Conservation (phyloP, 2,888 invertebrate genomes). For the Lacanobia oleracea region DNA sequence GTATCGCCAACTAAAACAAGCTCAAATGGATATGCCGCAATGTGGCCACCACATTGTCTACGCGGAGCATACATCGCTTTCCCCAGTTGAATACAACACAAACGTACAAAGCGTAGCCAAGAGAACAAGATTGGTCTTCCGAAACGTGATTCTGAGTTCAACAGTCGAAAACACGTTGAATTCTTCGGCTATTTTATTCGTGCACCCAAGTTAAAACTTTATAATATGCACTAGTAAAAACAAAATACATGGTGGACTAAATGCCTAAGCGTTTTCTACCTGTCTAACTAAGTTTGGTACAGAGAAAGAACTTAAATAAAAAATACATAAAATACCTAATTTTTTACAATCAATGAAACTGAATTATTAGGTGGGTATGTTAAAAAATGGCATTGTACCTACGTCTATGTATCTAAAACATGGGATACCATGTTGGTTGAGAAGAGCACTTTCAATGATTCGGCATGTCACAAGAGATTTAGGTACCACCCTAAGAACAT, state of each 20-base stretch:
- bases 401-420: too few relatives aligned
- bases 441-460: slow-evolving; percentile 29
- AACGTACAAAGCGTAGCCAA: slow-evolving; percentile 10
- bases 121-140: slow-evolving; percentile 5
- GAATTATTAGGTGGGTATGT: background rate
- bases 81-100: slow-evolving; percentile 4
- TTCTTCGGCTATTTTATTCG: background rate
- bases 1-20: background rate
- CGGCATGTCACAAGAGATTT: slow-evolving; percentile 39
- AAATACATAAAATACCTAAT: too few relatives aligned
- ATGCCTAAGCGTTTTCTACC: too few relatives aligned
- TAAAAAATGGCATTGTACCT: background rate
- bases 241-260: too few relatives aligned
- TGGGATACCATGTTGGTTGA: slow-evolving; percentile 12
- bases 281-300: too few relatives aligned
- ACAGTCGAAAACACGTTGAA: slow-evolving; percentile 3
- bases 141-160: slow-evolving; percentile 8
- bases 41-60: slow-evolving; percentile 19
- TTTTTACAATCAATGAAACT: background rate
- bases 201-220: background rate
- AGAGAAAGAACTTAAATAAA: too few relatives aligned
- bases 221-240: too few relatives aligned
- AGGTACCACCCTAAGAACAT: slow-evolving; percentile 16
- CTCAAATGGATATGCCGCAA: background rate
- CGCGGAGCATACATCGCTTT: background rate